phyloP scores from a whole-genome alignment of 2,888 invertebrate genomes.

The Buathra laborator region DNA sequence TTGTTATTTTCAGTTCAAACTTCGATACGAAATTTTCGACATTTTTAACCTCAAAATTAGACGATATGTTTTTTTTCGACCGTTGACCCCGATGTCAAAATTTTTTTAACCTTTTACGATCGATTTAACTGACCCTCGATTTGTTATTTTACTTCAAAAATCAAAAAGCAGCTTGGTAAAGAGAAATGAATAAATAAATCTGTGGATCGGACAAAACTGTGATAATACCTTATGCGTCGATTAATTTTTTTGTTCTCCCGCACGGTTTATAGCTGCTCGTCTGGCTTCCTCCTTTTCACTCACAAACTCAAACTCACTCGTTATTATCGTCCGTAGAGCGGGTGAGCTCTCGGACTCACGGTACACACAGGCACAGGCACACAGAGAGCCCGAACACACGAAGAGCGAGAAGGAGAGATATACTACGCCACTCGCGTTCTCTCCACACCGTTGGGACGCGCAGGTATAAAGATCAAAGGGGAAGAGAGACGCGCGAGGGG shows the following conservation, averaged over 20 bases:
- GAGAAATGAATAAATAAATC: no score
- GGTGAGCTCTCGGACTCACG: constrained; percentile 24
- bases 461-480: constrained; percentile 53
- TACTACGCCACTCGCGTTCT: constrained; percentile 46
- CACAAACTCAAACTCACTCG: constrained; percentile 26
- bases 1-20: no score
- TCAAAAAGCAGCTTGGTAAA: no score
- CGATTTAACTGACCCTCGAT: no score
- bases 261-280: neutral
- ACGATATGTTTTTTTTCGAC: no score
- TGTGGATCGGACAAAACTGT: neutral
- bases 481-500: constrained; percentile 25
- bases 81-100: no score
- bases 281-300: constrained; percentile 26
- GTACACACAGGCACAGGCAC: constrained; percentile 18
- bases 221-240: constrained; percentile 10
- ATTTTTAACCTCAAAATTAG: no score
- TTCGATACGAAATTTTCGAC: no score
- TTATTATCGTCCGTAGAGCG: constrained; percentile 10
- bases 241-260: neutral
- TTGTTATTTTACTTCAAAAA: no score
- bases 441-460: constrained; percentile 38
- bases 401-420: neutral
- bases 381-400: constrained; percentile 11
- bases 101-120: no score